phyloP scores from a whole-genome alignment of 2,888 invertebrate species.

The Cryptocephalus moraei region DNA sequence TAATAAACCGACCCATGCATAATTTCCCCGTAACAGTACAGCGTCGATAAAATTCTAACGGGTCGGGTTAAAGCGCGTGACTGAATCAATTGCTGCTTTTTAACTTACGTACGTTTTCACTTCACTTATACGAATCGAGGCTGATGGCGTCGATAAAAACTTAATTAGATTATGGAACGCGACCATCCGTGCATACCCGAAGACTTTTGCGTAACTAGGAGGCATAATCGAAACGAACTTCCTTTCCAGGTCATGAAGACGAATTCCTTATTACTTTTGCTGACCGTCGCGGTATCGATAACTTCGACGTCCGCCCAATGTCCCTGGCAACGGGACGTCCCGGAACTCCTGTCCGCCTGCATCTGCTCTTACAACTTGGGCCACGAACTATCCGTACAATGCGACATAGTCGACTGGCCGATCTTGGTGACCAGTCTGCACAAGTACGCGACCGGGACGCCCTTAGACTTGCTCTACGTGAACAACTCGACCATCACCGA shows the following conservation, averaged over 20 bases:
- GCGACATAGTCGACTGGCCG: slow-evolving; percentile 77
- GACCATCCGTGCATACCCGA: no score
- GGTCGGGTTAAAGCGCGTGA: no score
- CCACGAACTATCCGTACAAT: slow-evolving; percentile 78
- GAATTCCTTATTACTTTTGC: slow-evolving; percentile 21
- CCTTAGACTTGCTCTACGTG: slow-evolving; percentile 76
- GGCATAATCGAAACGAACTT: no score
- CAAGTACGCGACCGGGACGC: slow-evolving; percentile 53
- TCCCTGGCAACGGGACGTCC: slow-evolving; percentile 71
- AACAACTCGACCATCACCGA: slow-evolving; percentile 74
- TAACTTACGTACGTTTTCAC: no score
- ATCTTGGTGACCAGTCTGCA: slow-evolving; percentile 64
- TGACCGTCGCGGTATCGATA: slow-evolving; percentile 22
- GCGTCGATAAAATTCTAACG: no score
- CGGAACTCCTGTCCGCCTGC: slow-evolving; percentile 71
- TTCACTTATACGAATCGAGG: no score
- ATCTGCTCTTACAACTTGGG: slow-evolving; percentile 81
- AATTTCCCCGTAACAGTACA: no score
- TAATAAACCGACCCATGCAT: no score
- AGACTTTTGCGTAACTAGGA: no score
- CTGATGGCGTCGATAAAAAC: no score
- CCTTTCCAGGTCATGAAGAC: slow-evolving; percentile 33
- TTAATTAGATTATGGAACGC: no score
- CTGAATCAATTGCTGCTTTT: no score
- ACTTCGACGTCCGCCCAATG: slow-evolving; percentile 52